Conservation (phyloP, 1,140 invertebrate genomes). For the Ceratosolen fusciceps region DNA sequence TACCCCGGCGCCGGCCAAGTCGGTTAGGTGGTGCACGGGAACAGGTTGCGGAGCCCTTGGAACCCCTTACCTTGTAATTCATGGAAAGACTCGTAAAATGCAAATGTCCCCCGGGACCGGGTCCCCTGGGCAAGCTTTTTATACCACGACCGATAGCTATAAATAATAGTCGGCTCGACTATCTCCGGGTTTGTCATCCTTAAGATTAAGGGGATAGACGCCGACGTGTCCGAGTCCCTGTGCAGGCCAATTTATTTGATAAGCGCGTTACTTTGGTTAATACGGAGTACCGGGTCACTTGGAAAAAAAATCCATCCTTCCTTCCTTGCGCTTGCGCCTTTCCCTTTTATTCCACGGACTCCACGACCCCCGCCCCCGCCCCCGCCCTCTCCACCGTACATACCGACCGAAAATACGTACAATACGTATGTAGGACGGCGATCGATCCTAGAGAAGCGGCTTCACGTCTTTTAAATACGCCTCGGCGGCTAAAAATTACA, state of each 20-base stretch:
- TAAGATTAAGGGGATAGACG: constrained; percentile 25
- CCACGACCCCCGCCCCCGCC: too few relatives aligned
- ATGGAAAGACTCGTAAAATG: constrained; percentile 38
- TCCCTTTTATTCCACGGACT: too few relatives aligned
- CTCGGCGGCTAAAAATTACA: too few relatives aligned
- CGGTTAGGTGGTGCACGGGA: constrained; percentile 23
- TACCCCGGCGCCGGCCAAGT: constrained; percentile 5
- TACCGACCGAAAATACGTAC: too few relatives aligned
- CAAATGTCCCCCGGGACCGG: neutral
- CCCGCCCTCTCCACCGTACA: too few relatives aligned
- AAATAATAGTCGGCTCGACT: constrained; percentile 15
- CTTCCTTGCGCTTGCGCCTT: too few relatives aligned
- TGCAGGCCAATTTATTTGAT: constrained; percentile 35
- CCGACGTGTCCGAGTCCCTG: neutral
- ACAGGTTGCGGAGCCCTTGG: constrained; percentile 35
- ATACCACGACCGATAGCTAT: constrained; percentile 20
- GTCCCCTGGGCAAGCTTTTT: too few relatives aligned
- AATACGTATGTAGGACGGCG: too few relatives aligned
- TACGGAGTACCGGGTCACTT: neutral
- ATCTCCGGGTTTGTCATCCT: constrained; percentile 42
- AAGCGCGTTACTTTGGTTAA: constrained; percentile 38
- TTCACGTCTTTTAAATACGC: too few relatives aligned
- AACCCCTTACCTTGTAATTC: constrained; percentile 40
- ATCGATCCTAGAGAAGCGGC: too few relatives aligned
- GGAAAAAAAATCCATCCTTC: too few relatives aligned